A percentile compares a stretch with the other conserved stretches of the same genome.
Conservation (phyloP, 1,140 invertebrate species). For the Drosophila sechellia region DNA sequence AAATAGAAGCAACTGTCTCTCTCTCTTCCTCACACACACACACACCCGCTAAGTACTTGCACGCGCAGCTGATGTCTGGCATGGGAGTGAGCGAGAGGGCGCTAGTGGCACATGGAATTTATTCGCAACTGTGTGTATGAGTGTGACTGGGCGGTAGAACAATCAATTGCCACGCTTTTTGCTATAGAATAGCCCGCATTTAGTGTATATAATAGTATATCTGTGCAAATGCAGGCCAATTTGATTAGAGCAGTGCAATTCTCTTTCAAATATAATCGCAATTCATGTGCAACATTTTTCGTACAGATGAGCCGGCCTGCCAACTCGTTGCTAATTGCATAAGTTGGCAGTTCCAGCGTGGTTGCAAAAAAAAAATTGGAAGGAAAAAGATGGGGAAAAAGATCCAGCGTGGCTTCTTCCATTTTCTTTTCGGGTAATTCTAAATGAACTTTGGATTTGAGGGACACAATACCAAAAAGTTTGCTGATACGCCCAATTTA, state of each 20-base stretch:
- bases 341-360: conserved; percentile 63
- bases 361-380: conserved; percentile 30
- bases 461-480: no score
- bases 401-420: conserved; percentile 37
- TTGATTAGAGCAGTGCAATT: conserved; percentile 1
- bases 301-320: conserved; percentile 10
- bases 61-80: conserved; percentile 34
- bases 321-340: conserved; percentile 47
- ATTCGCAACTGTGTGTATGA: conserved; percentile 24
- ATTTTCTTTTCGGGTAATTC: not conserved
- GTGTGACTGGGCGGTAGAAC: conserved; percentile 33
- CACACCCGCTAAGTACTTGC: conserved; percentile 26
- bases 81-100: conserved; percentile 54
- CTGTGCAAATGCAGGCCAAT: conserved; percentile 26
- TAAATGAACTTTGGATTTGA: not conserved
- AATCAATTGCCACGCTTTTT: conserved; percentile 53
- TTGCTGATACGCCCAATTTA: not conserved
- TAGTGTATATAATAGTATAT: not conserved
- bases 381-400: conserved; percentile 16
- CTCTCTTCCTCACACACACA: conserved; percentile 1
- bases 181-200: conserved; percentile 14
- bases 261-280: not conserved
- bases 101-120: conserved; percentile 66
- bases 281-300: conserved; percentile 3
- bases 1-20: not conserved